Evolutionary conservation across 1,140 invertebrate genomes (phyloP), one percentile per base, ranked within the genome.

Genomic region (Plutomurus gul): DNA sequence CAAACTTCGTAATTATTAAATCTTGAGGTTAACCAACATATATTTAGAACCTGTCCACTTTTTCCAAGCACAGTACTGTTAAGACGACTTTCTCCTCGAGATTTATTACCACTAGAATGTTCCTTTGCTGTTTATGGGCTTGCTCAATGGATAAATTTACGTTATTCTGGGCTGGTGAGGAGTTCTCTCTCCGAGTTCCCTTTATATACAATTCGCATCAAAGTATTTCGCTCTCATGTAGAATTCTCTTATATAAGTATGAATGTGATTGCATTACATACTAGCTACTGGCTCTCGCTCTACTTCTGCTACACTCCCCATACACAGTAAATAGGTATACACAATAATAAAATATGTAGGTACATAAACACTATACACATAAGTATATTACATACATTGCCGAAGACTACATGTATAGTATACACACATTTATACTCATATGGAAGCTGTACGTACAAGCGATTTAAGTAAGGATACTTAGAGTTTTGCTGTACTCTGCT

Each of bases 61-160:
- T 76, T 60, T 36, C 39, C 56, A 37, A 56, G 47, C 27, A 25
- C 30, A 51, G 13, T n/a, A 47, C 46, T 65, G 22, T 36, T 40
- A 51, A 46, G 39, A 49, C 37, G 76, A 75, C 39, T 74, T 79
- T 79, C 51, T 79, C 49, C 70, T 73, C 18, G 49, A 79, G 77
- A 79, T 79, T 79, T 79, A 79, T 79, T 39, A 30, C 72, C 60
- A 16, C 11, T 60, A 30, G 56, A 79, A 79, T 79, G 71, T 40
- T 74, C 72, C 71, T 56, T 71, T 43, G 47, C 72, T 74, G 77
- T 79, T 79, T 79, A 79, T 79, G 77, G 77, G 71, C 60, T 79
- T 75, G 70, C 72, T 79, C 72, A 74, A 74, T 79, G 72, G 77
- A 72, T 40, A 56, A 78, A 78, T 78, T 78, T 78, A 78, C 40